Evolutionary conservation across 2,113 vertebrate genomes (phyloP), one percentile per base, ranked within the genome.

Genomic region (Setophaga coronata): DNA sequence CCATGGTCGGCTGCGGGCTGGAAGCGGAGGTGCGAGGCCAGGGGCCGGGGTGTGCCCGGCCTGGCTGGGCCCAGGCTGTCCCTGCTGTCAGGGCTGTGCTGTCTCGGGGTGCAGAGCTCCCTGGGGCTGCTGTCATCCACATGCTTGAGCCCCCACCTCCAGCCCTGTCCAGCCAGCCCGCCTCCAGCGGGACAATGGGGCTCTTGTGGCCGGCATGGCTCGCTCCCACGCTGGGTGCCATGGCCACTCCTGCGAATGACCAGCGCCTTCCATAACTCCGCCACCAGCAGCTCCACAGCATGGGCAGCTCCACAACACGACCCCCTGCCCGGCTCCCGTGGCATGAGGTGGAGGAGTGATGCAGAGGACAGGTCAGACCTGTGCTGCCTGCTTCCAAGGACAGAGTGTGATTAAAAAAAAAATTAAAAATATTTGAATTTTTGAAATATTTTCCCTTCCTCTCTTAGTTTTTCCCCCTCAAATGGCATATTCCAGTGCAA

Each of bases 121-220:
- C 60, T 4, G 10, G 28, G 61, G 61, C 28, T 5, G 4, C 80
- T 2, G 29, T 26, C 6, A 5, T n/a, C 38, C 40, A 6, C 12
- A 1, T 51, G 20, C 36, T 53, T 5, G 31, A 45, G 38, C 73
- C 48, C 62, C 81, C 62, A 8, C 57, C 1, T 11, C 20, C 60
- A 25, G 57, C 50, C 31, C n/a, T 33, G 60, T 45, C 10, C 1
- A 5, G 45, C 50, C 62, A 38, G 42, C 42, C 85, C 79, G 31
- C 91, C 93, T 77, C 91, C 20, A 2, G n/a, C 58, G 1, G 70
- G 76, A 97, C 97, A 97, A 97, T 94, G 83, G 10, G 20, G 56
- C 7, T 2, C 87, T 91, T 97, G 92, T 97, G 73, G 62, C 82
- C 47, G 18, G 61, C 25, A 18, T 42, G 21, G 77, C 43, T 28